Evolutionary conservation across 2,888 invertebrate species (phyloP), one percentile per base, ranked within the genome.

Genomic region (Melinaea marsaeus): DNA sequence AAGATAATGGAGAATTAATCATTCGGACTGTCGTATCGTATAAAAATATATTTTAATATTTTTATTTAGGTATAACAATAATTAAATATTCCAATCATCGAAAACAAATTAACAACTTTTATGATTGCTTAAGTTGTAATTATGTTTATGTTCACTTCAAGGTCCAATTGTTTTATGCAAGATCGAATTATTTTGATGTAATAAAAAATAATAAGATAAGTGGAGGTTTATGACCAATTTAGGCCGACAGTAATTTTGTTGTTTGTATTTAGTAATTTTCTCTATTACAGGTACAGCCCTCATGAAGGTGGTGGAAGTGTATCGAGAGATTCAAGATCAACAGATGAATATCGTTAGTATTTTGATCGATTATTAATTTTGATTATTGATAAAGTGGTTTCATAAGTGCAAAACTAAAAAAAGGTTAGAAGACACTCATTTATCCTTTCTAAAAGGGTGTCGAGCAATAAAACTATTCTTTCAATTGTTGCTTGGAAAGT

Each of bases 271-370:
- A 51, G 6, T 51, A n/a, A 48, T 48, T 56, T 35, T 54, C 47
- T 6, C 32, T 51, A 32, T 51, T 32, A 51, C 93, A 98, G 97
- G 97, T 78, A 94, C 95, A 62, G 96, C 97, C 61, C 91, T 98
- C 71, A 95, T 97, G 95, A 97, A 96, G 90, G 96, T 97, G 74
- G 97, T 97, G 57, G 97, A 97, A 83, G 97, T 97, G 34, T 97
- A 97, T 88, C 95, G 97, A 83, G 97, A 97, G 86, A 97, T 97
- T 71, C 97, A 98, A 90, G 95, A 96, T 73, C 97, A 97, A 85
- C 97, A 97, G 88, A 95, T 97, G 95, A 97, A 97, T 83, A 97
- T 97, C 80, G 97, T 97, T 92, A 96, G 97, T 95, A 7, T n/a
- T 47, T 9, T 42, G 9, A 42, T 11, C 42, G 3, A 9, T 42